Percentiles rank a stretch among this genome's conserved stretches.
Conservation (phyloP, 2,888 invertebrate species). For the Kryphioiulus occultus region DNA sequence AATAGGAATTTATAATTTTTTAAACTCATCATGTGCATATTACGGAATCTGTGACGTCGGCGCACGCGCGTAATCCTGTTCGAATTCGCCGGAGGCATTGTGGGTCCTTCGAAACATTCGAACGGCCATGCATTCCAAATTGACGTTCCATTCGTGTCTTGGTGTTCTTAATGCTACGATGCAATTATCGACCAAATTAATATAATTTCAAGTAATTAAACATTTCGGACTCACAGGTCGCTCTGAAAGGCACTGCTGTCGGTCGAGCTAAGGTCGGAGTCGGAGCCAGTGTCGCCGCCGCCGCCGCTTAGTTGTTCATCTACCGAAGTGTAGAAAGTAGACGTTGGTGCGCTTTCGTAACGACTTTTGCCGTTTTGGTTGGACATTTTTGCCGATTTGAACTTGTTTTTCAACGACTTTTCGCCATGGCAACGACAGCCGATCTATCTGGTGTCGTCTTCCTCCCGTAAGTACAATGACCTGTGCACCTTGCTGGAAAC, state of each 20-base stretch:
- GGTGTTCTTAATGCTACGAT: too few relatives aligned
- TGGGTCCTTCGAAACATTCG: neutral
- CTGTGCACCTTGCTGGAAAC: neutral
- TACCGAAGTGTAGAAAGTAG: conserved; percentile 6
- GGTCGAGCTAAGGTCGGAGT: neutral
- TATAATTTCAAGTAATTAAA: neutral
- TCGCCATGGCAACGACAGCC: neutral
- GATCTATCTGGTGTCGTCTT: neutral
- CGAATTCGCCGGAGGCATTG: neutral
- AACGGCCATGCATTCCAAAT: neutral
- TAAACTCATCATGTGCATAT: too few relatives aligned
- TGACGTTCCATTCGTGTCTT: neutral
- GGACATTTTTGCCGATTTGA: neutral
- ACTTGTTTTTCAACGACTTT: neutral
- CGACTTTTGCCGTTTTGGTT: neutral
- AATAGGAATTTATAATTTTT: too few relatives aligned
- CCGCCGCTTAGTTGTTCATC: neutral
- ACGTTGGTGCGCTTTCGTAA: neutral
- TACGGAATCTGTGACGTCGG: neutral
- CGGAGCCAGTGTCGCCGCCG: neutral
- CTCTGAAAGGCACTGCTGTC: neutral
- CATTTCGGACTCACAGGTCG: neutral
- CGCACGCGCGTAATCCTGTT: neutral
- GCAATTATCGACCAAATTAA: neutral
- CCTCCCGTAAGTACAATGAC: neutral